These are phyloP conservation scores for Diploptera punctata DNA, from an alignment of 2,888 invertebrate genomes.

Conservation along the genomic window DNA sequence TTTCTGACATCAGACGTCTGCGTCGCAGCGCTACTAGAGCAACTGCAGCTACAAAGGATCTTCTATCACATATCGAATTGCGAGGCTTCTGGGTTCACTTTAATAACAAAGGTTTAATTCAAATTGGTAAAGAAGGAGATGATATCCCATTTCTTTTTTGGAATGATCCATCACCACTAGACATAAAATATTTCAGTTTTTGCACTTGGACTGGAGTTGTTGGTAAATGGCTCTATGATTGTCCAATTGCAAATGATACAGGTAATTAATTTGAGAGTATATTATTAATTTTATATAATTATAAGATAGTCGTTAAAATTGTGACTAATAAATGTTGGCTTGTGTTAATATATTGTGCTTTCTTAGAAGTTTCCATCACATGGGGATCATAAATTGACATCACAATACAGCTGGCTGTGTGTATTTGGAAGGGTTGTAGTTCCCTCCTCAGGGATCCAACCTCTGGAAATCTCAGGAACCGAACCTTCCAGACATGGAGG, in stretches of 20 bases:
- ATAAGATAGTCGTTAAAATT: too few species aligned
- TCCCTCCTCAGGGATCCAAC: too few species aligned
- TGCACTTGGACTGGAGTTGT: constrained; percentile 70
- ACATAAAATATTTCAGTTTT: constrained; percentile 70
- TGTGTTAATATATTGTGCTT: too few species aligned
- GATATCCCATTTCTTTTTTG: constrained; percentile 65
- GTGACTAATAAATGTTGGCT: too few species aligned
- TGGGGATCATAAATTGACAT: too few species aligned
- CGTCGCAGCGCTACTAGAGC: constrained; percentile 64
- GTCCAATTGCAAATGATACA: constrained; percentile 48
- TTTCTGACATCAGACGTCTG: constrained; percentile 68
- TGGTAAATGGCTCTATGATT: constrained; percentile 74
- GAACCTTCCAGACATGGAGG: too few species aligned
- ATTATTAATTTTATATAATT: too few species aligned
- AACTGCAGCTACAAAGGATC: constrained; percentile 60
- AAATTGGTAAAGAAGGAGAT: constrained; percentile 68
- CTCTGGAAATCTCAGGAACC: too few species aligned
- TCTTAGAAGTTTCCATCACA: too few species aligned
- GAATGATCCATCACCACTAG: constrained; percentile 65
- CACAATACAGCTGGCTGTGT: too few species aligned
- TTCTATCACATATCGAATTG: constrained; percentile 67
- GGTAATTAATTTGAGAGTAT: too few species aligned
- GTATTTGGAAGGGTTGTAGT: too few species aligned
- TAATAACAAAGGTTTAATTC: constrained; percentile 64
- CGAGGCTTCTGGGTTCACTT: constrained; percentile 71